Conservation (phyloP, 1,140 invertebrate genomes). For the Macrotrachela quadricornifera region DNA sequence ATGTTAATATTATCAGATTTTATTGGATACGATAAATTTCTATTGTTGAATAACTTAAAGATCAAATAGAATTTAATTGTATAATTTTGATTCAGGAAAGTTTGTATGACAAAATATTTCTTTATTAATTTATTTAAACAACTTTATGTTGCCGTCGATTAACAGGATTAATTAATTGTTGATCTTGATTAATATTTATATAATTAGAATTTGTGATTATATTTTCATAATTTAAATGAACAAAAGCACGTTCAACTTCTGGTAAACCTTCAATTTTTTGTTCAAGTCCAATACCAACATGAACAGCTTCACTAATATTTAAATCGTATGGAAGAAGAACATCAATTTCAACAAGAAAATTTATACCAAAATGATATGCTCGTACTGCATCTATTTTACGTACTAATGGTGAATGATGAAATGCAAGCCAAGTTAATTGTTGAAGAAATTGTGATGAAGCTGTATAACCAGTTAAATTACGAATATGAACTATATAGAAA, state of each 20-base stretch:
- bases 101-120: too few species aligned
- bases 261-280: constrained; percentile 27
- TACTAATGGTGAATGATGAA: constrained; percentile 28
- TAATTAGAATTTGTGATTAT: too few species aligned
- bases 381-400: constrained; percentile 30
- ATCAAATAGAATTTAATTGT: too few species aligned
- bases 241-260: constrained; percentile 33
- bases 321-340: constrained; percentile 26
- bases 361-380: constrained; percentile 32
- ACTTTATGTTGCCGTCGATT: too few species aligned
- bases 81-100: too few species aligned
- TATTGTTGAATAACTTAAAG: too few species aligned
- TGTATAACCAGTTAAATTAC: constrained; percentile 16
- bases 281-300: constrained; percentile 31
- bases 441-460: constrained; percentile 22
- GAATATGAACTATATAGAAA: too few species aligned
- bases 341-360: constrained; percentile 27
- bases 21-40: too few species aligned
- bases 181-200: too few species aligned
- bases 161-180: too few species aligned
- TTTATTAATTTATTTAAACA: too few species aligned
- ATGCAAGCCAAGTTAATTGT: constrained; percentile 22
- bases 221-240: constrained; percentile 32
- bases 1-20: too few species aligned
- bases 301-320: constrained; percentile 25